Evolutionary conservation across 2,113 vertebrate genomes (phyloP).

Genomic region (Leucopsar rothschildi): DNA sequence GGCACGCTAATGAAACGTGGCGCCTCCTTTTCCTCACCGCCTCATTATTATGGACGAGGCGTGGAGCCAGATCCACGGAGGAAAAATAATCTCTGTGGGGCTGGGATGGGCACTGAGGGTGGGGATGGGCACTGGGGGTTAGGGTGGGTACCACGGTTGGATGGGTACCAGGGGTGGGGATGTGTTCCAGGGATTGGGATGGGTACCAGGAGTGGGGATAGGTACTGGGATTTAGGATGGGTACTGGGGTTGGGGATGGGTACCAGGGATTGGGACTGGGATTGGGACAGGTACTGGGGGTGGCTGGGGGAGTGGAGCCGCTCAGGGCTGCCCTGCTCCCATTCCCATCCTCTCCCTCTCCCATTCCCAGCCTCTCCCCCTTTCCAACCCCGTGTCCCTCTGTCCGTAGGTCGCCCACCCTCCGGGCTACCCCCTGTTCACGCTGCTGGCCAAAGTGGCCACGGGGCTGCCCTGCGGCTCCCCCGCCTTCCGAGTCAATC

Average conservation of each 20-base stretch:
- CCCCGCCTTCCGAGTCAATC: conserved; percentile 85
- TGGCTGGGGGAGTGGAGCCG: not conserved
- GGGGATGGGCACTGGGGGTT: not conserved
- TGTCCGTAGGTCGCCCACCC: conserved; percentile 89
- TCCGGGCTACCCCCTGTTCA: conserved; percentile 95
- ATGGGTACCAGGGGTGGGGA: not conserved
- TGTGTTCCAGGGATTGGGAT: not conserved
- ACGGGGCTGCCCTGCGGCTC: conserved; percentile 78
- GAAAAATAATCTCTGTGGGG: not conserved
- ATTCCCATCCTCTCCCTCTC: not conserved
- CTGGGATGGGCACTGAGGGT: not conserved
- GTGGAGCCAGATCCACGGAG: conserved; percentile 14
- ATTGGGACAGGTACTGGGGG: not conserved
- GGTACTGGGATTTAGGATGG: fast-evolving
- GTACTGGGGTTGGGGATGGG: not conserved
- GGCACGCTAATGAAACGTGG: conserved; percentile 57
- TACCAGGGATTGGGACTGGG: not conserved
- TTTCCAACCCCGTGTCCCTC: not conserved
- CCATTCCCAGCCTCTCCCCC: not conserved
- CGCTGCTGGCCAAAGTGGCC: conserved; percentile 79
- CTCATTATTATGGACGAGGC: not conserved
- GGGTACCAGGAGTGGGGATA: not conserved
- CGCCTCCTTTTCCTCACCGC: conserved; percentile 59
- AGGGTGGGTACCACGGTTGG: not conserved
- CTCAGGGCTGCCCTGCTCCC: not conserved